phyloP scores from a whole-genome alignment of 2,797 vertebrate genomes.

The Hipposideros larvatus region DNA sequence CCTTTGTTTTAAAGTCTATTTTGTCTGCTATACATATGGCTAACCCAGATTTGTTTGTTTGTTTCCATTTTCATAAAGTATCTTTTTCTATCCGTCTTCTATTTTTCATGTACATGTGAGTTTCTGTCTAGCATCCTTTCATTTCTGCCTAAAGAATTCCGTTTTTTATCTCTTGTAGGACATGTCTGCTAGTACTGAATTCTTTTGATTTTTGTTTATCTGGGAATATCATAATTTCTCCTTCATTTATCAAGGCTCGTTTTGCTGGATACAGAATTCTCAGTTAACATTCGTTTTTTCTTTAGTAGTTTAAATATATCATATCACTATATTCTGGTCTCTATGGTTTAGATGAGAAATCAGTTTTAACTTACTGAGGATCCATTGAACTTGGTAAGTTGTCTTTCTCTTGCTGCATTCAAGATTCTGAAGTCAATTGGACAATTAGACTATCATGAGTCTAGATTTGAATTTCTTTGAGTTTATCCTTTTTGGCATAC shows the following conservation, averaged over 20 bases:
- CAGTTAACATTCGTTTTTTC: not conserved
- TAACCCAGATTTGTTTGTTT: no score
- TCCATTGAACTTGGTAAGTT: not conserved
- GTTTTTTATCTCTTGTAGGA: not conserved
- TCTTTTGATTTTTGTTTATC: slow-evolving; percentile 18
- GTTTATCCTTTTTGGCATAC: not conserved
- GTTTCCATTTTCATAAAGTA: no score
- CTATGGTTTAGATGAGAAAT: not conserved
- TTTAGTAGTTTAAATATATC: slow-evolving; percentile 8
- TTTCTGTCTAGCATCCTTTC: not conserved
- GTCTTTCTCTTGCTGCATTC: not conserved
- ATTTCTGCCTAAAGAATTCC: not conserved
- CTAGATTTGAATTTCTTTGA: not conserved
- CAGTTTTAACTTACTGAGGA: not conserved
- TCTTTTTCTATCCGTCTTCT: no score
- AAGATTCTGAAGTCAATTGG: not conserved
- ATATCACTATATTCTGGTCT: not conserved
- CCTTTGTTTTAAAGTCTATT: no score
- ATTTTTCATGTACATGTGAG: not conserved
- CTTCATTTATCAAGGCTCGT: not conserved
- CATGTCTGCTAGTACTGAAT: not conserved
- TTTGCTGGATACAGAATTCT: not conserved
- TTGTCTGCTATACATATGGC: no score
- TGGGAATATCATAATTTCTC: not conserved
- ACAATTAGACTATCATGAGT: not conserved